Evolutionary conservation across 2,113 vertebrate species (phyloP).

Genomic region (Myotis davidii): DNA sequence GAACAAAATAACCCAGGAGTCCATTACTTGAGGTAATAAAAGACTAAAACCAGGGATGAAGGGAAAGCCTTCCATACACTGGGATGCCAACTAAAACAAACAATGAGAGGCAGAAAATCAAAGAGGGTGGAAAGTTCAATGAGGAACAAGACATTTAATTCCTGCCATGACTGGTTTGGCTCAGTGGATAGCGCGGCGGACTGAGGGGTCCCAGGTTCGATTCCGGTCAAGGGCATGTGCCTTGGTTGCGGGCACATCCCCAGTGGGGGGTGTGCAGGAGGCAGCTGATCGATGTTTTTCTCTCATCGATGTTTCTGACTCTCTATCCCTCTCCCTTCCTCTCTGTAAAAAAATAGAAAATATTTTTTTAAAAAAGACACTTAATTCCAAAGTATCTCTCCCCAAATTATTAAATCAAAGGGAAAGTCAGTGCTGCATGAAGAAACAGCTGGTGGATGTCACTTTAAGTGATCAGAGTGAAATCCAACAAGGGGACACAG

Average conservation of each 20-base stretch:
- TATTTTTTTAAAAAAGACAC: too few relatives aligned
- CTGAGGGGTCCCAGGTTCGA: too few relatives aligned
- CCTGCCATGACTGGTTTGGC: too few relatives aligned
- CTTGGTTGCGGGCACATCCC: too few relatives aligned
- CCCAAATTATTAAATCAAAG: too few relatives aligned
- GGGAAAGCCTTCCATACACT: neutral
- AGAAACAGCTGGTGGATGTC: neutral
- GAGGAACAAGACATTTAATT: neutral
- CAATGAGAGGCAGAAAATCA: neutral
- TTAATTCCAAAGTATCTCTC: neutral
- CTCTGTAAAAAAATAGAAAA: too few relatives aligned
- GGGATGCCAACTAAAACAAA: neutral
- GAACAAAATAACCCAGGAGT: neutral
- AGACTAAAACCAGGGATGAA: neutral
- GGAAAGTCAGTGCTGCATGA: neutral
- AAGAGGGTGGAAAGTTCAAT: neutral
- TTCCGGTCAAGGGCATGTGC: too few relatives aligned
- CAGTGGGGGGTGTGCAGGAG: too few relatives aligned
- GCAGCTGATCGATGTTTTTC: too few relatives aligned
- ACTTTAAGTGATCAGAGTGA: neutral
- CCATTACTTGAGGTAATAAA: neutral
- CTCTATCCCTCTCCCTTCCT: too few relatives aligned
- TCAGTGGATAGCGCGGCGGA: too few relatives aligned
- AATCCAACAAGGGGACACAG: neutral
- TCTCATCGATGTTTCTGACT: too few relatives aligned